Evolutionary conservation across 1,140 invertebrate genomes (phyloP).

Genomic region (Triops cancriformis): DNA sequence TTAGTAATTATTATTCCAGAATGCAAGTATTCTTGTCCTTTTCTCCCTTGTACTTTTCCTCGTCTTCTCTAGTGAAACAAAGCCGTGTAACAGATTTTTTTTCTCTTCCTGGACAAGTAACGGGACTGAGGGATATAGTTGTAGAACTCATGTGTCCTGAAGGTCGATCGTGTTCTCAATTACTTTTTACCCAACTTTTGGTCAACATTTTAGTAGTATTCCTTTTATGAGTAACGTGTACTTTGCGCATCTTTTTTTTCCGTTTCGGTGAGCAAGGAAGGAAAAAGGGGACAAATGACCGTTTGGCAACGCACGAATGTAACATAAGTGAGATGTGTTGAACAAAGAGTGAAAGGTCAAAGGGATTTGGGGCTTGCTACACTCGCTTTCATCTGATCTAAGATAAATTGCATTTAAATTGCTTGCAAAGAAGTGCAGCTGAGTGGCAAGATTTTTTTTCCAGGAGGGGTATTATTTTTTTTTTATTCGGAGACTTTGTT

Average conservation of each 20-base stretch:
- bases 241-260: not conserved
- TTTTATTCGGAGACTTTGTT: not conserved
- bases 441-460: not conserved
- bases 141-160: not conserved
- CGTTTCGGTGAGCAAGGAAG: not conserved
- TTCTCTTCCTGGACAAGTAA: not conserved
- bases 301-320: slow-evolving; percentile 2
- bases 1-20: slow-evolving; percentile 7
- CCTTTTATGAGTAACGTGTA: not conserved
- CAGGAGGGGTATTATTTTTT: not conserved
- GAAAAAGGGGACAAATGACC: not conserved
- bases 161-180: not conserved
- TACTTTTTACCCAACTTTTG: not conserved
- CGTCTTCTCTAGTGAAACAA: not conserved
- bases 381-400: not conserved
- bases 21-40: not conserved
- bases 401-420: not conserved
- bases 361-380: not conserved
- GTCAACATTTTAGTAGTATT: not conserved
- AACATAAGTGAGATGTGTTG: not conserved
- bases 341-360: not conserved
- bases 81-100: not conserved
- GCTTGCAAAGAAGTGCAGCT: not conserved
- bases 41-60: not conserved
- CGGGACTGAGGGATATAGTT: not conserved